Evolutionary conservation across 2,888 invertebrate species (phyloP).

Genomic region (Asteroscopus sphinx): DNA sequence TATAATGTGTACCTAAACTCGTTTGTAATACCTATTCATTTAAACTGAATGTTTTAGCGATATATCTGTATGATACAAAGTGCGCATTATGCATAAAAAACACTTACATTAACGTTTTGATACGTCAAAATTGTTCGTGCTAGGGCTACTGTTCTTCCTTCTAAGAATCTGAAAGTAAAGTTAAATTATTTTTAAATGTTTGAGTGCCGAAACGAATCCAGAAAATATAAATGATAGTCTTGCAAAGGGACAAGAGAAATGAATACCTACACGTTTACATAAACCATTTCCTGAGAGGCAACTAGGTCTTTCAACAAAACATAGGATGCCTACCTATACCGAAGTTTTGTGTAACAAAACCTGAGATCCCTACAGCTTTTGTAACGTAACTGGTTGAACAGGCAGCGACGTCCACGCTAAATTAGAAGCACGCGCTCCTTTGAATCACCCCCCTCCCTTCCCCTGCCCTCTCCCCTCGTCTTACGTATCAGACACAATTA

Average conservation of each 20-base stretch:
- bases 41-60: too few species aligned
- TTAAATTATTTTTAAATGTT: too few species aligned
- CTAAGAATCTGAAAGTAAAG: too few species aligned
- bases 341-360: conserved; percentile 61
- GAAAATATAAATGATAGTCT: neutral
- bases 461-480: conserved; percentile 35
- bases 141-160: too few species aligned
- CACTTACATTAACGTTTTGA: too few species aligned
- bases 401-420: conserved; percentile 73
- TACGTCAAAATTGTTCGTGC: too few species aligned
- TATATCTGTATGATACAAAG: too few species aligned
- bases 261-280: neutral
- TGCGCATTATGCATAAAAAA: too few species aligned
- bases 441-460: conserved; percentile 77
- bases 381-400: conserved; percentile 78
- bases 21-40: too few species aligned
- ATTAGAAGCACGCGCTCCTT: conserved; percentile 52
- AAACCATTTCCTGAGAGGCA: conserved; percentile 17
- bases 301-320: conserved; percentile 25
- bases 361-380: conserved; percentile 70
- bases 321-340: conserved; percentile 30
- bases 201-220: neutral
- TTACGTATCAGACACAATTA: conserved; percentile 76
- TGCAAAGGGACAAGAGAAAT: neutral
- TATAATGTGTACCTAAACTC: too few species aligned